Base-by-base conservation (phyloP, 2,113 vertebrate genomes). In the Corydoras sp. region DNA sequence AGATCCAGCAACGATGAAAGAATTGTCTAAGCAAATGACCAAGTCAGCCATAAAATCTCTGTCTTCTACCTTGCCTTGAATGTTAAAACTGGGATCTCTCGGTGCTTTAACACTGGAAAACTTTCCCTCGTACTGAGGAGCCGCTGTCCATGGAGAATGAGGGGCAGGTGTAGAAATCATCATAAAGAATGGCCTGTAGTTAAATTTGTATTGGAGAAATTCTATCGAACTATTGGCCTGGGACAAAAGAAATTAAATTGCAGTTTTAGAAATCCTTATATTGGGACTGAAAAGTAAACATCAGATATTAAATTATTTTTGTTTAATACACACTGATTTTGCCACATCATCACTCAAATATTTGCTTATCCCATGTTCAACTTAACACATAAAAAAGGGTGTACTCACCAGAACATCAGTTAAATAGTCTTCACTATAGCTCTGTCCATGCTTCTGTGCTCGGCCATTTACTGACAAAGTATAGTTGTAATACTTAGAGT, bases 401-500 rank as follows among this genome's bases (percentile, higher is more conserved):
- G 18, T 8, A 62, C 93, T 92, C 82, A 99, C 97, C 93, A 99
- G 83, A 2, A 98, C 90, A 58, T 99, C 97, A 0, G 97, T 99
- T 82, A 99, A 88, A 71, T 99, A 99, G 85, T 99, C 97, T 51
- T 89, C 85, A 2, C 90, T 92, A 85, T 99, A 99, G 82, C 97
- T 93, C 0, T 89, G 89, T 0, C 96, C 97, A 1, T 98, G 95
- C 66, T 56, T 90, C 78, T 91, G 86, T 11, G 92, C 85, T 80
- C 91, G 92, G 10, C 97, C 97, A 0, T 99, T 98, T 74, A 96
- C 90, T 2, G 97, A 99, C 58, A 99, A 91, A 0, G 95, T 98
- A 50, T 99, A 99, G 84, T 99, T 98, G 81, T 99, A 99, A 69
- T 99, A 99, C 62, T 97, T 96, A 0, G 95, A 98, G 85, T 99